Conservation (phyloP, 1,140 invertebrate genomes). For the Artemia franciscana region DNA sequence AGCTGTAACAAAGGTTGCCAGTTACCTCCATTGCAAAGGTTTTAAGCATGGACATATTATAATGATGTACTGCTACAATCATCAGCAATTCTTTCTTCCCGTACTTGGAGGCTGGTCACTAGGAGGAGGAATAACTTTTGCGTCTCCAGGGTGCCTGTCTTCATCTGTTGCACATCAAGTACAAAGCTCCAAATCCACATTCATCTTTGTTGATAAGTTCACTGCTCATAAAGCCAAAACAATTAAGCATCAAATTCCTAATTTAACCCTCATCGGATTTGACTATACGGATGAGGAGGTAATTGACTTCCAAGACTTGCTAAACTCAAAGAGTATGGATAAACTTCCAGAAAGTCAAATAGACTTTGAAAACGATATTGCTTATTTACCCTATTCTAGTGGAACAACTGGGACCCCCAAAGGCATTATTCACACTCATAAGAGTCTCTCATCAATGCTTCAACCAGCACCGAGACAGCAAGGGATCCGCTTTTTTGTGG, state of each 20-base stretch:
- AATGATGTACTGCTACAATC: not conserved
- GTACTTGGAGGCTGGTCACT: not conserved
- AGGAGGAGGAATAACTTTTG: not conserved
- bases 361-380: not conserved
- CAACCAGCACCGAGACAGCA: not conserved
- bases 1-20: not conserved
- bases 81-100: not conserved
- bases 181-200: not conserved
- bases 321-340: not conserved
- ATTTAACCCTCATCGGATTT: not conserved
- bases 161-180: not conserved
- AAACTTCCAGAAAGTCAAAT: not conserved
- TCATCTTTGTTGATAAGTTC: not conserved
- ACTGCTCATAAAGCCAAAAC: not conserved
- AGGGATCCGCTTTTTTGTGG: not conserved
- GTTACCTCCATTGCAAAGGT: not conserved
- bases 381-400: slow-evolving; percentile 10
- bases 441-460: slow-evolving; percentile 1
- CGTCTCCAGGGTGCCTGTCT: not conserved
- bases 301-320: not conserved
- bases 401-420: slow-evolving; percentile 12
- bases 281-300: not conserved
- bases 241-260: not conserved
- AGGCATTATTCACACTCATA: slow-evolving; percentile 16
- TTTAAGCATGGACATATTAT: not conserved